Base-by-base conservation (phyloP, 2,113 vertebrate species). In the Oreochromis spilurus region DNA sequence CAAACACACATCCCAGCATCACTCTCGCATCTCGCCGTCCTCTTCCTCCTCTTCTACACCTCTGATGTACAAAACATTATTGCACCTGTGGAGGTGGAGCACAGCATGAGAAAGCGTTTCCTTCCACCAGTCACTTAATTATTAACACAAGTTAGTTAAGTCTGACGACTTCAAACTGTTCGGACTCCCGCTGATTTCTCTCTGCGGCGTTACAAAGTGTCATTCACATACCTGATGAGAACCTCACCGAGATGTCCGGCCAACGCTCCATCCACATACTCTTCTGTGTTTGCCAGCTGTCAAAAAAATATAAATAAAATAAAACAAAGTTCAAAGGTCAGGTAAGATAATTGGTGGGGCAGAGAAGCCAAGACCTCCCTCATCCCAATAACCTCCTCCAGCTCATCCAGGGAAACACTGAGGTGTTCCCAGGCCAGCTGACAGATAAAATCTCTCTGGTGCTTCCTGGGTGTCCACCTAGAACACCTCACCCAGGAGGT, bases 21-120 rank as follows among this genome's bases (percentile, higher is more conserved):
- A 99, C 96, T 99, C 99, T 95, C 98, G 97, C 98, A 99, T 99
- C 94, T 99, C 98, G 90, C 98, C 98, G 75, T 99, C 99, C 96
- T 99, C 99, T 91, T 99, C 98, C 79, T 99, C 99, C 89, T 99
- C 98, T 96, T 99, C 99, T 78, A 99, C 98, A 31, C 99, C 98
- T 96, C 98, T 96, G 95, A 99, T 99, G 96, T 99, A 99, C 94
- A 99, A 96, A 84, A 99, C 98, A 65, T 99, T 99, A 96, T 99
- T 99, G 95, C 98, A 99, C 93, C 98, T 99, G 96, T 21, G 90
- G 92, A 90, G 7, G 72, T 2, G 16, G 79, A 85, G 85, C 57
- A 78, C 52, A 57, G 58, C 2, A 84, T 40, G 21, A 14, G 9
- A 5, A 31, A 31, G 50, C 0, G 1, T 19, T 24, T 67, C 26